Percentiles rank a stretch among this genome's conserved stretches.
These are phyloP conservation scores for Dryadula phaetusa DNA, from an alignment of 2,888 invertebrate genomes.

Conservation along the genomic window DNA sequence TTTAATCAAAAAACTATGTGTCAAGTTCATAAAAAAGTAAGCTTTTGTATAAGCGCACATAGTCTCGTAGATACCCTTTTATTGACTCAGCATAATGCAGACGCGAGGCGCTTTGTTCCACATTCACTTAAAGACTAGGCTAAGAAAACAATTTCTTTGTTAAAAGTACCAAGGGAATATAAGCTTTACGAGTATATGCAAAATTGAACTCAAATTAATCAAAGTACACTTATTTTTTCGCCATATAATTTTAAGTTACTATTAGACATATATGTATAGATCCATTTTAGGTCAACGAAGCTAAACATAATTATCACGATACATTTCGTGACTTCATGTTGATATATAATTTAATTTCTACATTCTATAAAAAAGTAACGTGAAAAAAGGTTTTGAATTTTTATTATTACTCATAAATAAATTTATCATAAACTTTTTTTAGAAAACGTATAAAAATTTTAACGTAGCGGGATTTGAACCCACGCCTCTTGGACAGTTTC, in stretches of 20 bases:
- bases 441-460: no score
- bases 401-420: no score
- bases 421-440: no score
- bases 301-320: no score
- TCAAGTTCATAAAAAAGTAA: conserved; percentile 30
- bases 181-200: not conserved
- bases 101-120: conserved; percentile 38
- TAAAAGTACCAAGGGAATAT: conserved; percentile 19
- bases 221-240: not conserved
- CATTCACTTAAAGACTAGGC: conserved; percentile 39
- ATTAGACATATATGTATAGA: no score
- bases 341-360: no score
- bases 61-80: conserved; percentile 41
- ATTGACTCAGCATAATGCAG: conserved; percentile 43
- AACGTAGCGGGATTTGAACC: no score
- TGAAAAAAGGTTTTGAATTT: no score
- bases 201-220: conserved; percentile 20
- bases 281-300: no score
- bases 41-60: conserved; percentile 38
- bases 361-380: no score
- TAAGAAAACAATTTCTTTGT: conserved; percentile 42
- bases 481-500: no score
- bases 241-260: not conserved
- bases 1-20: conserved; percentile 17
- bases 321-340: no score